Evolutionary conservation across 2,797 vertebrate species (phyloP).

Genomic region (Sebastes aleutianus): DNA sequence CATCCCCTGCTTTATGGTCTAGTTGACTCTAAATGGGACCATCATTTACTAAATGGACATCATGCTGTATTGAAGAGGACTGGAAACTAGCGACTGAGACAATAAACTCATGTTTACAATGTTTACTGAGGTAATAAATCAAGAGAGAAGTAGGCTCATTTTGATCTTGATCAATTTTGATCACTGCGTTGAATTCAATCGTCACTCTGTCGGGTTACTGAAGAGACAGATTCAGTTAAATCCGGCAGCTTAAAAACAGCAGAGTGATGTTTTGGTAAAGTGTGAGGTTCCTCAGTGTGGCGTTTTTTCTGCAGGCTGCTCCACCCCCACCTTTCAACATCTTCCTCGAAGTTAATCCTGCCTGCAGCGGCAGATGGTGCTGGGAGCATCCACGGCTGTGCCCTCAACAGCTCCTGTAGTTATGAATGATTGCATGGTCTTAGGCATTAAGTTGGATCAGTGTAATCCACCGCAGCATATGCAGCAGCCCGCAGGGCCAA

Average conservation of each 20-base stretch:
- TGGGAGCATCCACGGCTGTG: constrained; percentile 47
- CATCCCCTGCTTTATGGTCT: no score
- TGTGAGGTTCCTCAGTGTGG: not conserved
- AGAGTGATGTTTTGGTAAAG: not conserved
- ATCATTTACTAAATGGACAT: no score
- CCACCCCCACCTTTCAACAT: constrained; percentile 50
- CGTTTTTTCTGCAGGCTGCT: not conserved
- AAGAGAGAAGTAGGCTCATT: no score
- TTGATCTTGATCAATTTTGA: no score
- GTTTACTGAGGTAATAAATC: no score
- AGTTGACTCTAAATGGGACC: no score
- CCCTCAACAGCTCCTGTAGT: constrained; percentile 75
- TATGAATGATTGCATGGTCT: constrained; percentile 84
- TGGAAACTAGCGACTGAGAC: no score
- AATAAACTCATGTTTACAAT: no score
- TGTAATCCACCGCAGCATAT: constrained; percentile 84
- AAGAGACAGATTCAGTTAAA: no score
- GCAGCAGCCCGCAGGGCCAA: constrained; percentile 68
- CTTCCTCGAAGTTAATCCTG: constrained; percentile 85
- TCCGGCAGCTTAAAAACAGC: not conserved
- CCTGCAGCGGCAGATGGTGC: constrained; percentile 81
- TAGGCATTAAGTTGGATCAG: constrained; percentile 87
- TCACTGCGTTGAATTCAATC: no score
- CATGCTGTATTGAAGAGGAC: no score
- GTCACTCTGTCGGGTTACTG: no score